Conservation (phyloP, 2,888 invertebrate species). For the Drosophila infuscata region DNA sequence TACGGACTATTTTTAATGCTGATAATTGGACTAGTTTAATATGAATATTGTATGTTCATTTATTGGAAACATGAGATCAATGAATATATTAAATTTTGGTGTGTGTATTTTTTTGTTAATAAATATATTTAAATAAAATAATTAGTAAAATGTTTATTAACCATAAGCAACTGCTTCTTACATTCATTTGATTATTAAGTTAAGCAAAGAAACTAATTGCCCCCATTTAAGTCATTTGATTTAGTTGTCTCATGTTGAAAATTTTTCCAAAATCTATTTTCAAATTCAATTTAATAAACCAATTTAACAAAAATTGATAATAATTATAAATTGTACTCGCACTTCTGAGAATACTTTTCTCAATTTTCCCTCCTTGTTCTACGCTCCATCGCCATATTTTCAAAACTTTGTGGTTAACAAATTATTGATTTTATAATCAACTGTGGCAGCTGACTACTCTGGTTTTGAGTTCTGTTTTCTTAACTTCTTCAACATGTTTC, state of each 20-base stretch:
- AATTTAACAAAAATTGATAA: background rate
- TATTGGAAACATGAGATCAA: background rate
- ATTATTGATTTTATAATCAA: constrained; percentile 19
- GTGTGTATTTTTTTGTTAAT: background rate
- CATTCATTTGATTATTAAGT: background rate
- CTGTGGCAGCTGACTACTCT: constrained; percentile 18
- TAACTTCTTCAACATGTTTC: background rate
- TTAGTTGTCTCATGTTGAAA: no score
- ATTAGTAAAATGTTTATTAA: background rate
- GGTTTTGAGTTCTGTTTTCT: background rate
- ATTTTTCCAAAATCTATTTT: no score
- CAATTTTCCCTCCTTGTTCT: background rate
- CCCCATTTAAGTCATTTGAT: background rate
- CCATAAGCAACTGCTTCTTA: background rate
- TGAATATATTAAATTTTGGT: background rate
- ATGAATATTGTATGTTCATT: background rate
- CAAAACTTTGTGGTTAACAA: constrained; percentile 5
- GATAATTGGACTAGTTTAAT: background rate
- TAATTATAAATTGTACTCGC: background rate
- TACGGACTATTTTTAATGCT: background rate
- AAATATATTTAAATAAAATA: background rate
- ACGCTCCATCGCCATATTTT: no score
- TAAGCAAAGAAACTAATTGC: background rate
- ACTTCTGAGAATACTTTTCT: background rate
- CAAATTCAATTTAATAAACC: background rate